Percentiles rank a stretch among this genome's conserved stretches.
Evolutionary conservation across 2,888 invertebrate species (phyloP).

Genomic region (Gari tellinella): DNA sequence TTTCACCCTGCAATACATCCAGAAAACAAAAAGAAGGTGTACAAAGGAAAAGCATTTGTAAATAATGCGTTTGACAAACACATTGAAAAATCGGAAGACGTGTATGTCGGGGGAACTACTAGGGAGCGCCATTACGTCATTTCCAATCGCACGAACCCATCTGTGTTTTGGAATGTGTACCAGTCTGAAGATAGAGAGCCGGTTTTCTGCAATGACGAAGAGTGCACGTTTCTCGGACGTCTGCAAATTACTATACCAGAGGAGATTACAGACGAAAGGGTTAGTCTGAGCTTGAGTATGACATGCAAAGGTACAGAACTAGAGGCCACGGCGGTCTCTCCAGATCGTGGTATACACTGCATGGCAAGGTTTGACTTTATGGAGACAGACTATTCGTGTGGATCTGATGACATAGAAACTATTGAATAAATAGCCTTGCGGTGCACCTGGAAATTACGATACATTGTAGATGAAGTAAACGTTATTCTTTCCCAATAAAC

Average conservation of each 20-base stretch:
- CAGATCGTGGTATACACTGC: conserved; percentile 8
- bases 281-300: conserved; percentile 38
- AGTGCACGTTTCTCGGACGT: conserved; percentile 39
- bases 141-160: conserved; percentile 27
- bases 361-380: conserved; percentile 38
- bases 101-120: conserved; percentile 39
- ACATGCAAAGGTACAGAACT: conserved; percentile 55
- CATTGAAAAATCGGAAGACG: conserved; percentile 33
- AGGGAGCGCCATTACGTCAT: conserved; percentile 25
- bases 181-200: conserved; percentile 36
- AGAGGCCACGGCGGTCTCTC: conserved; percentile 34
- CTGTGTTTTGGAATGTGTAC: conserved; percentile 54
- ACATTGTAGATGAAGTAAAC: too few species aligned
- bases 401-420: conserved; percentile 6
- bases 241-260: conserved; percentile 33
- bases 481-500: too few species aligned
- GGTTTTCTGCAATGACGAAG: conserved; percentile 45
- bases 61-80: conserved; percentile 52
- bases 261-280: background rate
- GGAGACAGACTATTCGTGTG: conserved; percentile 2
- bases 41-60: conserved; percentile 36
- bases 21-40: conserved; percentile 4
- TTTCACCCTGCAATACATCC: conserved; percentile 33
- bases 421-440: too few species aligned
- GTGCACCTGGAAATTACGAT: too few species aligned